A percentile compares a stretch with the other conserved stretches of the same genome.
Evolutionary conservation across 2,113 vertebrate species (phyloP).

Genomic region (Dipodomys ordii): DNA sequence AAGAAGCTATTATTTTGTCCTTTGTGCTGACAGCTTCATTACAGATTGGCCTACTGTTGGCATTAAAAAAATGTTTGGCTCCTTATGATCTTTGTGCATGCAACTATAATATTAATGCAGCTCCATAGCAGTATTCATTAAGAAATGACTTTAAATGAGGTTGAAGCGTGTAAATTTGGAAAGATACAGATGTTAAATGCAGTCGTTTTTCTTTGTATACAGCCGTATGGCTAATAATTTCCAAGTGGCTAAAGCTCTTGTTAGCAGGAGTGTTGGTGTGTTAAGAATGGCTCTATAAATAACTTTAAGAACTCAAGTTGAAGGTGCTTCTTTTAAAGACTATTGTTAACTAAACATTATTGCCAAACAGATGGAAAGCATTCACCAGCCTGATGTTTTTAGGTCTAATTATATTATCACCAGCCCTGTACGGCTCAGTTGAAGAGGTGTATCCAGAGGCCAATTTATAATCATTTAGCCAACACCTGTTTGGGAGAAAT

Average conservation of each 20-base stretch:
- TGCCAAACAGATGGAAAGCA: slow-evolving; percentile 97
- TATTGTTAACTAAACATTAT: slow-evolving; percentile 94
- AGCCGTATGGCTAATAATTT: slow-evolving; percentile 89
- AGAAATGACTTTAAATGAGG: slow-evolving; percentile 89
- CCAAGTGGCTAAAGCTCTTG: slow-evolving; percentile 90
- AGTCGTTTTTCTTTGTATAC: slow-evolving; percentile 85
- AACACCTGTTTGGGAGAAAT: slow-evolving; percentile 98
- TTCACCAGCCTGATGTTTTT: slow-evolving; percentile 96
- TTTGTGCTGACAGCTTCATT: slow-evolving; percentile 91
- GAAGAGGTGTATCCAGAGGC: slow-evolving; percentile 98
- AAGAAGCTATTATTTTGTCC: slow-evolving; percentile 91
- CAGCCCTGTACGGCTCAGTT: slow-evolving; percentile 93
- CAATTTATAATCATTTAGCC: slow-evolving; percentile 99
- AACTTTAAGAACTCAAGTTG: slow-evolving; percentile 91
- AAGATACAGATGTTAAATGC: slow-evolving; percentile 90
- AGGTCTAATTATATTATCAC: slow-evolving; percentile 99
- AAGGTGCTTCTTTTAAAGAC: slow-evolving; percentile 93
- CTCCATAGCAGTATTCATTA: slow-evolving; percentile 87
- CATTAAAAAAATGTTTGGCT: slow-evolving; percentile 90
- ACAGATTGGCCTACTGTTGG: slow-evolving; percentile 89
- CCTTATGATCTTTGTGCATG: slow-evolving; percentile 89
- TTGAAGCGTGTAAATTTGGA: slow-evolving; percentile 88
- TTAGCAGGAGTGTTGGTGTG: slow-evolving; percentile 88
- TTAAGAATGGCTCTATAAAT: slow-evolving; percentile 90
- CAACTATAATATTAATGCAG: slow-evolving; percentile 89